These are phyloP conservation scores for Heliconius hortense DNA, from an alignment of 2,888 invertebrate genomes.

Conservation along the genomic window DNA sequence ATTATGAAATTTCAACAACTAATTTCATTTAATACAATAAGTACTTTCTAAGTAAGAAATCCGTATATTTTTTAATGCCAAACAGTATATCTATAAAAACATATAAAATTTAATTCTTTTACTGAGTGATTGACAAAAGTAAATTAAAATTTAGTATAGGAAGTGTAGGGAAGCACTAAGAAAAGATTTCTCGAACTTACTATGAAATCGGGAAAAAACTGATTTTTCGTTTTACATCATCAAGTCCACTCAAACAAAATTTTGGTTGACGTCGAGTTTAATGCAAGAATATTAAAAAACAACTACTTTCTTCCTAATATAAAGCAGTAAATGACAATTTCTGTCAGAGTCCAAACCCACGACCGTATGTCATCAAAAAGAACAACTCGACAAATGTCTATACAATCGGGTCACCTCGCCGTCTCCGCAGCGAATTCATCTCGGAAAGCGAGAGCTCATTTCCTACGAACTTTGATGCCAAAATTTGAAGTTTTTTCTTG, in stretches of 20 bases:
- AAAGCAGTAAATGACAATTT: not conserved
- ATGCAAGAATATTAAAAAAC: too few relatives aligned
- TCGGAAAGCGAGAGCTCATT: constrained; percentile 25
- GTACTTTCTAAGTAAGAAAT: too few relatives aligned
- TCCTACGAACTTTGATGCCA: constrained; percentile 25
- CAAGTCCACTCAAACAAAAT: too few relatives aligned
- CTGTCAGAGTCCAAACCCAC: constrained; percentile 2
- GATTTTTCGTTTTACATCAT: too few relatives aligned
- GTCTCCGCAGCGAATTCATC: constrained; percentile 30
- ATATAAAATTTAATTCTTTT: too few relatives aligned
- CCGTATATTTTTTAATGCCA: too few relatives aligned
- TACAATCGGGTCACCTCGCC: constrained; percentile 26
- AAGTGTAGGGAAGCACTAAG: not conserved
- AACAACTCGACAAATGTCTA: constrained; percentile 1
- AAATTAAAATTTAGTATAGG: not conserved
- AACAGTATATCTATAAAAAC: too few relatives aligned
- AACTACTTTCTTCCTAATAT: not conserved
- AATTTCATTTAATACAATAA: too few relatives aligned
- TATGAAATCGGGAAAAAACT: not conserved
- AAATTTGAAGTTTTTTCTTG: not conserved
- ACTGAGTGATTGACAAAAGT: not conserved
- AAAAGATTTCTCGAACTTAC: not conserved
- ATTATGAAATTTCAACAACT: too few relatives aligned
- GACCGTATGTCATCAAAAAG: constrained; percentile 5
- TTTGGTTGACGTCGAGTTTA: too few relatives aligned